Percentiles rank a stretch among this genome's conserved stretches.
phyloP scores from a whole-genome alignment of 2,797 vertebrate genomes.

The Hephaestus fuliginosus region DNA sequence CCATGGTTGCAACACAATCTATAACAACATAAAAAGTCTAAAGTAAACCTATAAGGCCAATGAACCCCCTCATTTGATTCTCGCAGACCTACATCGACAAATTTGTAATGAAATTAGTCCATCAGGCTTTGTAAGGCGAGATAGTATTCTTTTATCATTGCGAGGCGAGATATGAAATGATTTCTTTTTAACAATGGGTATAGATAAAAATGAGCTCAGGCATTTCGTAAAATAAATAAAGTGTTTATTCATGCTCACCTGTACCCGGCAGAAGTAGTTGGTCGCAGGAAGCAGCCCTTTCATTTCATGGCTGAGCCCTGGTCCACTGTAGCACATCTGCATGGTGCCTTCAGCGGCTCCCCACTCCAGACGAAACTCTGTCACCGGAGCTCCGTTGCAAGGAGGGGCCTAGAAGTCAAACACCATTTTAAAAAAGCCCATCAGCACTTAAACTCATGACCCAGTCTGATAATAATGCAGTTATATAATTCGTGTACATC shows the following conservation, averaged over 20 bases:
- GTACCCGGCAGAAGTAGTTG: slow-evolving; percentile 94
- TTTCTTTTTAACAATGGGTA: not conserved
- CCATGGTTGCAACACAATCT: not conserved
- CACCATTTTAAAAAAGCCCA: not conserved
- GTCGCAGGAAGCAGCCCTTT: slow-evolving; percentile 95
- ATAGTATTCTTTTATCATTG: not conserved
- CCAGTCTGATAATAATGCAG: not conserved
- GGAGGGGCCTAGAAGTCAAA: slow-evolving; percentile 86
- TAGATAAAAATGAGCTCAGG: not conserved
- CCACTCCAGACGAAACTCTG: slow-evolving; percentile 95
- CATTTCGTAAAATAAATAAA: not conserved
- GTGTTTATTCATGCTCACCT: slow-evolving; percentile 82
- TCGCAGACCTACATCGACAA: too few species aligned
- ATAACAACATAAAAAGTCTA: too few species aligned
- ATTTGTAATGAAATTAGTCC: not conserved
- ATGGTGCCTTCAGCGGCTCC: slow-evolving; percentile 94
- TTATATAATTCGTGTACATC: not conserved
- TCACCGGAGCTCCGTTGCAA: slow-evolving; percentile 92
- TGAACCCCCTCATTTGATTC: too few species aligned
- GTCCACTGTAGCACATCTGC: slow-evolving; percentile 93
- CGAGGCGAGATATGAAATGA: not conserved
- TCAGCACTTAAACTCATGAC: not conserved
- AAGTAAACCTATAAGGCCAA: too few species aligned
- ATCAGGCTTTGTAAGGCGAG: not conserved
- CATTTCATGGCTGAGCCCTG: slow-evolving; percentile 90